These are phyloP conservation scores for Microdon myrmicae DNA, from an alignment of 2,888 invertebrate species.

Conservation along the genomic window DNA sequence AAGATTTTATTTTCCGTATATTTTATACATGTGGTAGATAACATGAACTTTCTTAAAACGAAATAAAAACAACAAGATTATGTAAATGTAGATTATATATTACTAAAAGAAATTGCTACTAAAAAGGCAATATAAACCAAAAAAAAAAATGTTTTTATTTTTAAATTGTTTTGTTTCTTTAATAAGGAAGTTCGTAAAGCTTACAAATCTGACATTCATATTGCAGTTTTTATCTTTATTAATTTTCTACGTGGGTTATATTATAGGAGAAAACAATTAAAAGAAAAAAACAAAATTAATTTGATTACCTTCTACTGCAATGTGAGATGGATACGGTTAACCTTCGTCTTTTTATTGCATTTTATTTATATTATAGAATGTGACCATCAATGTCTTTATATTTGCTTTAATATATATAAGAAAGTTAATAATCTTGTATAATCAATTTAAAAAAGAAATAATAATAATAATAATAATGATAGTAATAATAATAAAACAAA, in stretches of 20 bases:
- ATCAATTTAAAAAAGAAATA: constrained; percentile 12
- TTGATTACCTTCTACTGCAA: constrained; percentile 33
- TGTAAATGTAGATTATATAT: too few relatives aligned
- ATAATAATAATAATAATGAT: too few relatives aligned
- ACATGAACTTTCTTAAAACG: constrained; percentile 34
- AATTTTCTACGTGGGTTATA: constrained; percentile 23
- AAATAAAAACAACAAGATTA: constrained; percentile 47
- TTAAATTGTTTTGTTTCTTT: constrained; percentile 41
- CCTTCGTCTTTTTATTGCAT: constrained; percentile 30
- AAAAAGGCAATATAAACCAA: constrained; percentile 15
- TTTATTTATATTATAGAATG: constrained; percentile 4
- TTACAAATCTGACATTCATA: too few relatives aligned
- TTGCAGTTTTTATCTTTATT: constrained; percentile 9
- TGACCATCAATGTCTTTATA: constrained; percentile 41
- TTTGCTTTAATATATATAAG: constrained; percentile 44
- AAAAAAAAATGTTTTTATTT: constrained; percentile 30
- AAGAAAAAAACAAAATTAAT: constrained; percentile 14
- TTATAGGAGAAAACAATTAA: constrained; percentile 30
- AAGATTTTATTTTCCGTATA: constrained; percentile 46
- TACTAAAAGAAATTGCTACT: constrained; percentile 32
- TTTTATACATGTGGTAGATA: constrained; percentile 39
- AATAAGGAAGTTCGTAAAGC: too few relatives aligned
- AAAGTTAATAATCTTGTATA: too few relatives aligned
- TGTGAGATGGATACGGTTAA: constrained; percentile 42
- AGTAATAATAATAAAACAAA: constrained; percentile 28